phyloP scores from a whole-genome alignment of 30 jellyfish, hydroid and myxozoan genomes.

The Hydractinia symbiolongicarpus region DNA sequence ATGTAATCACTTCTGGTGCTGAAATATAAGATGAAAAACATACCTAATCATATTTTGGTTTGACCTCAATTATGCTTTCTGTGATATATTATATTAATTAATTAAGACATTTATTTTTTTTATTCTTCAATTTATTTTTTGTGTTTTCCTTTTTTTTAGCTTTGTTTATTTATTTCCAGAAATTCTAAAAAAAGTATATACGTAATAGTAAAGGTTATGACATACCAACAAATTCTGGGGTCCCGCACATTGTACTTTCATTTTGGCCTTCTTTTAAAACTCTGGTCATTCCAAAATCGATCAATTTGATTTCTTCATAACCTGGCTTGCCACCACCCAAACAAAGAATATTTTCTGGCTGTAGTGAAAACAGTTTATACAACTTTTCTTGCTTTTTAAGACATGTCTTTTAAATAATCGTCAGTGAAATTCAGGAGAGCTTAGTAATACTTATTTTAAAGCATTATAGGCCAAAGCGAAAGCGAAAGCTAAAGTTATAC shows the following conservation, averaged over 20 bases:
- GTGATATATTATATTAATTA: too few relatives aligned
- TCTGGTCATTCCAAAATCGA: constrained; percentile 86
- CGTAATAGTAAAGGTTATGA: neutral
- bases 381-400: neutral
- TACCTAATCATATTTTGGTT: too few relatives aligned
- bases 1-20: constrained; percentile 82
- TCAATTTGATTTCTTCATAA: constrained; percentile 69
- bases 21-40: neutral
- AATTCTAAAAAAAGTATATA: too few relatives aligned
- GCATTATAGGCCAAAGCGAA: too few relatives aligned
- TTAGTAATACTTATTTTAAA: too few relatives aligned
- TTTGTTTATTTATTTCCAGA: too few relatives aligned
- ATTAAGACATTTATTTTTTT: too few relatives aligned
- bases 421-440: too few relatives aligned
- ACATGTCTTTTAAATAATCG: neutral
- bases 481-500: too few relatives aligned
- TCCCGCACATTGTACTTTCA: constrained; percentile 73
- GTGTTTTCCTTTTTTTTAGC: too few relatives aligned
- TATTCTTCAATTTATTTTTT: too few relatives aligned
- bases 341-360: constrained; percentile 91
- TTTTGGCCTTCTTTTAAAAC: constrained; percentile 34
- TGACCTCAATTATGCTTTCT: too few relatives aligned
- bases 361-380: neutral
- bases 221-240: constrained; percentile 92
- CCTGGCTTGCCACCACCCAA: constrained; percentile 33